Base-by-base conservation (phyloP, 2,113 vertebrate species). In the Notiomystis cincta region DNA sequence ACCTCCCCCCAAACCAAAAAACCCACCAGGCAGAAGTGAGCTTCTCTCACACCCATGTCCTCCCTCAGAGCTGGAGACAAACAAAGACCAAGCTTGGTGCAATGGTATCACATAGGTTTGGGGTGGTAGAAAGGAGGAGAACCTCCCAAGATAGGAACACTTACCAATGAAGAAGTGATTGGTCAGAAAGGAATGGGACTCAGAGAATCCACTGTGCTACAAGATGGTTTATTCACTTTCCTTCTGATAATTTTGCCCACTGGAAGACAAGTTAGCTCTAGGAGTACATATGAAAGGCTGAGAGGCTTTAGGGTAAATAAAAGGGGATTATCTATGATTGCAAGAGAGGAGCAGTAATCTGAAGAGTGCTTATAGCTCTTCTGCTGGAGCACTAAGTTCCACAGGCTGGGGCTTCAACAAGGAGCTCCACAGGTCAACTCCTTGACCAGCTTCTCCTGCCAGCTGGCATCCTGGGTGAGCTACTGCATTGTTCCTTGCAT, bases 1-100 rank as follows among this genome's bases (percentile, higher is more conserved):
- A 82, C 38, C 58, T 10, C 0, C 0, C 2, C n/a, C 40, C 2
- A 27, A 40, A 2, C 18, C 6, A 28, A 24, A 38, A 58, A 20
- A 14, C 3, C 10, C 38, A 84, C 31, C 16, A 67, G 51, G 57
- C 7, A 76, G 31, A 38, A 47, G 7, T 19, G n/a, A 56, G 15
- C 17, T 80, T 76, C n/a, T 76, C 14, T 76, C 31, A 22, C 4
- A 25, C 13, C 31, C 24, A 15, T 4, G 3, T 4, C 69, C 11
- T 82, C 31, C 37, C 38, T 44, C 30, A 61, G 45, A 56, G n/a
- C 65, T 53, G 50, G 33, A 30, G 65, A n/a, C 27, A 21, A 51
- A 24, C 35, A 71, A 83, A 44, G 12, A 45, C 30, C 1, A 20
- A 28, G 21, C 22, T 35, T 37, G 24, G 24, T 62, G 38, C 23